Evolutionary conservation across 2,888 invertebrate genomes (phyloP).

Genomic region (Biston stratarius): DNA sequence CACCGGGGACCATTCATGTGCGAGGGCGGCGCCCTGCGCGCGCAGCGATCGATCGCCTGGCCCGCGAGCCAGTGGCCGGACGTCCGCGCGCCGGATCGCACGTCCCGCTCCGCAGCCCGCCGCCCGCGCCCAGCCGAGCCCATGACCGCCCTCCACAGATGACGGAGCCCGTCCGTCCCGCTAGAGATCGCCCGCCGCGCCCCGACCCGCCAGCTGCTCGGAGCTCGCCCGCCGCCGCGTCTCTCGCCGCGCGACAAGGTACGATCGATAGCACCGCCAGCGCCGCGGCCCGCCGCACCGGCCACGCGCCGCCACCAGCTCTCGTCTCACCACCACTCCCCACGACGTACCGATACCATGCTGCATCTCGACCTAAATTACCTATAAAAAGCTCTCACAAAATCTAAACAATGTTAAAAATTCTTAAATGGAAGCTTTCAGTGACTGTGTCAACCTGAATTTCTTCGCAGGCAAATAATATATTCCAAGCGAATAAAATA

Average conservation of each 20-base stretch:
- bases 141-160: conserved; percentile 83
- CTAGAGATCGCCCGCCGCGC: conserved; percentile 66
- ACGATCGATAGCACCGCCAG: conserved; percentile 69
- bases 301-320: conserved; percentile 41
- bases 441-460: neutral
- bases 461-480: neutral
- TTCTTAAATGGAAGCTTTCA: neutral
- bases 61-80: conserved; percentile 76
- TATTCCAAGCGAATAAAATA: neutral
- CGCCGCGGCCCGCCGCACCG: conserved; percentile 59
- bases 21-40: conserved; percentile 80
- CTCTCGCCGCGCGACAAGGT: conserved; percentile 70
- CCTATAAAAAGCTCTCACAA: neutral
- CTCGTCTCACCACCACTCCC: conserved; percentile 4
- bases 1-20: conserved; percentile 80
- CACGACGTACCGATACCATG: neutral
- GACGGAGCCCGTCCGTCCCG: conserved; percentile 84
- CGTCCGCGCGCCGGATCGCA: conserved; percentile 74
- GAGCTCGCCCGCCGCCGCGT: conserved; percentile 63
- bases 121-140: conserved; percentile 61
- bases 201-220: conserved; percentile 67
- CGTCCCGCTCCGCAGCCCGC: conserved; percentile 62
- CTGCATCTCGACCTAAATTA: neutral
- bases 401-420: neutral
- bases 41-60: conserved; percentile 72